Percentiles rank a stretch among this genome's conserved stretches.
Conservation (phyloP, 2,888 invertebrate genomes). For the Cephalotes varians region DNA sequence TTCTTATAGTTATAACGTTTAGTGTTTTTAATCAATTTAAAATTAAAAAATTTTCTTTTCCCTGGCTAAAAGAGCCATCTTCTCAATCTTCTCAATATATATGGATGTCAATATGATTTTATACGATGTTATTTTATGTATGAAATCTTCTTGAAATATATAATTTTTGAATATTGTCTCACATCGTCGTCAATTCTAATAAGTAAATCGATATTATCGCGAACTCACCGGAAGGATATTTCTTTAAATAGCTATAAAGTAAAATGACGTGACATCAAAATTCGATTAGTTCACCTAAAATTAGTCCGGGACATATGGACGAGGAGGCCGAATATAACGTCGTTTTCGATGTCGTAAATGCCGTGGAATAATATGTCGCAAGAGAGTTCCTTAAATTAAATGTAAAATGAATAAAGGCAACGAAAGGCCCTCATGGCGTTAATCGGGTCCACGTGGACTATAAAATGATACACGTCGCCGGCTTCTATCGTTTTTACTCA, state of each 20-base stretch:
- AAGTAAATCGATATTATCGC: conserved; percentile 47
- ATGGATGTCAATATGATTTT: neutral
- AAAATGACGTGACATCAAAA: conserved; percentile 58
- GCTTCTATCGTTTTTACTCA: neutral
- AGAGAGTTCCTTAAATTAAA: conserved; percentile 34
- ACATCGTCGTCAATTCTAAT: conserved; percentile 32
- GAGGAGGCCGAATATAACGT: conserved; percentile 31
- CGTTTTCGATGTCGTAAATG: conserved; percentile 34
- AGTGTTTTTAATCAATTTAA: neutral
- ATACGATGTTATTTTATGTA: neutral
- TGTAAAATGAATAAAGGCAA: conserved; percentile 27
- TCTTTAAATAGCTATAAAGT: conserved; percentile 52
- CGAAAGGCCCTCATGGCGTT: conserved; percentile 3
- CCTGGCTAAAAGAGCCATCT: neutral
- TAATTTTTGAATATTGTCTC: conserved; percentile 25
- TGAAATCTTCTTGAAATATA: neutral
- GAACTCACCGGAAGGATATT: conserved; percentile 40
- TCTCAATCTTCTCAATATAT: neutral
- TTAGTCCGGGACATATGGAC: conserved; percentile 13
- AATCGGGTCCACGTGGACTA: conserved; percentile 1
- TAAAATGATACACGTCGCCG: neutral
- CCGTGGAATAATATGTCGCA: conserved; percentile 18
- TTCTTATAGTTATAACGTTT: neutral
- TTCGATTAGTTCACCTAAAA: conserved; percentile 45
- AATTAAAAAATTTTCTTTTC: neutral